Conservation (phyloP, 2,888 invertebrate genomes). For the Hipparchia sbordonii region DNA sequence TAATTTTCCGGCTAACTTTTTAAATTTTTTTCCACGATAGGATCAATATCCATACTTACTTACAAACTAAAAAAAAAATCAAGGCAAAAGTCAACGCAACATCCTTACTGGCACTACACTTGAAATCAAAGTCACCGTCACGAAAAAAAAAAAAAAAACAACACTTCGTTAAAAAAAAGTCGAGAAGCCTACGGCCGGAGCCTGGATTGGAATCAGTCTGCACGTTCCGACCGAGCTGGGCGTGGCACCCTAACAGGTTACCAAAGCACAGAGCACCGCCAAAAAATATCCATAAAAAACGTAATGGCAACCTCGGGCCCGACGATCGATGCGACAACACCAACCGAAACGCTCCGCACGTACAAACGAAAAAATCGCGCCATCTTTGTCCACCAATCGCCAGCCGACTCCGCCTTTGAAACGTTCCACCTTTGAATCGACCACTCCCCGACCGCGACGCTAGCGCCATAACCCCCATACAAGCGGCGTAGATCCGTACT, state of each 20-base stretch:
- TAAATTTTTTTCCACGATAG: neutral
- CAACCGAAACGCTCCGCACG: slow-evolving; percentile 74
- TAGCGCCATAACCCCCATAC: slow-evolving; percentile 71
- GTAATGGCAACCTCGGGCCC: slow-evolving; percentile 78
- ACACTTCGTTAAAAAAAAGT: slow-evolving; percentile 61
- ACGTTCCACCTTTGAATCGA: slow-evolving; percentile 57
- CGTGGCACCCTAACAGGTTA: slow-evolving; percentile 79
- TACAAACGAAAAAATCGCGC: slow-evolving; percentile 74
- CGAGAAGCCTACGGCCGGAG: slow-evolving; percentile 69
- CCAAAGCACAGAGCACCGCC: slow-evolving; percentile 74
- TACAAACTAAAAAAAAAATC: slow-evolving; percentile 32
- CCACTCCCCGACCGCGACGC: slow-evolving; percentile 58
- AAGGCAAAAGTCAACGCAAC: slow-evolving; percentile 18
- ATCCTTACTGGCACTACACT: slow-evolving; percentile 56
- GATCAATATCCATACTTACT: slow-evolving; percentile 8
- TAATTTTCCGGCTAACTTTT: too few species aligned
- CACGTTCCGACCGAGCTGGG: slow-evolving; percentile 69
- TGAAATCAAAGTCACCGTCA: slow-evolving; percentile 68
- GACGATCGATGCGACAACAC: slow-evolving; percentile 75
- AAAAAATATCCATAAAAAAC: slow-evolving; percentile 82
- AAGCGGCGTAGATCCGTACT: slow-evolving; percentile 66
- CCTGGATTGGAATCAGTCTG: slow-evolving; percentile 73
- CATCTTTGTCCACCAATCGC: slow-evolving; percentile 61
- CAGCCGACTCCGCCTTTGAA: slow-evolving; percentile 52
- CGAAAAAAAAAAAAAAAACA: slow-evolving; percentile 60